Percentiles rank a stretch among this genome's conserved stretches.
These are phyloP conservation scores for Parapristionchus giblindavisi DNA, from an alignment of 2,888 invertebrate species.

Conservation along the genomic window DNA sequence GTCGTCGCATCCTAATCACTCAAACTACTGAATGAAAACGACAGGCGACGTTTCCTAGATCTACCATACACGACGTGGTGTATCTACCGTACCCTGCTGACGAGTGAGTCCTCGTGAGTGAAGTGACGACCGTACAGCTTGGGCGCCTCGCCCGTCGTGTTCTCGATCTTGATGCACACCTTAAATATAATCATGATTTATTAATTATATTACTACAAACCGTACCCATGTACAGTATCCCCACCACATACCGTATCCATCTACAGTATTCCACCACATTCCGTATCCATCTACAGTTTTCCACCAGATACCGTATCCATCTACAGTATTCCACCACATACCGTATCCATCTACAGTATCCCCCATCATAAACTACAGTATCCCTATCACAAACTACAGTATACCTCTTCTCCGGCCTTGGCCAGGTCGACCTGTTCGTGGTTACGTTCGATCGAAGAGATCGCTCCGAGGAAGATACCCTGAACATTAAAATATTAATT, in stretches of 20 bases:
- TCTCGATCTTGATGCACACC: conserved; percentile 90
- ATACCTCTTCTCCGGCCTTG: conserved; percentile 80
- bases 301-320: not conserved
- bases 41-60: too few species aligned
- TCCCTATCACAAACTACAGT: conserved; percentile 39
- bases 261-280: not conserved
- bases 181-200: too few species aligned
- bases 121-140: conserved; percentile 99
- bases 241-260: too few species aligned
- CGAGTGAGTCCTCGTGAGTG: conserved; percentile 90
- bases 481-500: too few species aligned
- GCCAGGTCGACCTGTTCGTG: conserved; percentile 94
- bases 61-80: too few species aligned
- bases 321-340: too few species aligned
- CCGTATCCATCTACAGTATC: too few species aligned
- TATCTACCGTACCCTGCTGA: conserved; percentile 78
- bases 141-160: conserved; percentile 95
- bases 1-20: too few species aligned
- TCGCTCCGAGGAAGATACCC: conserved; percentile 91
- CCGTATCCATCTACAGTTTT: not conserved
- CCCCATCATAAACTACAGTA: too few species aligned
- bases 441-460: conserved; percentile 93
- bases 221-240: too few species aligned
- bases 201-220: too few species aligned
- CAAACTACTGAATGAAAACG: too few species aligned